phyloP scores from a whole-genome alignment of 2,797 vertebrate species.

The Geotrypetes seraphini region DNA sequence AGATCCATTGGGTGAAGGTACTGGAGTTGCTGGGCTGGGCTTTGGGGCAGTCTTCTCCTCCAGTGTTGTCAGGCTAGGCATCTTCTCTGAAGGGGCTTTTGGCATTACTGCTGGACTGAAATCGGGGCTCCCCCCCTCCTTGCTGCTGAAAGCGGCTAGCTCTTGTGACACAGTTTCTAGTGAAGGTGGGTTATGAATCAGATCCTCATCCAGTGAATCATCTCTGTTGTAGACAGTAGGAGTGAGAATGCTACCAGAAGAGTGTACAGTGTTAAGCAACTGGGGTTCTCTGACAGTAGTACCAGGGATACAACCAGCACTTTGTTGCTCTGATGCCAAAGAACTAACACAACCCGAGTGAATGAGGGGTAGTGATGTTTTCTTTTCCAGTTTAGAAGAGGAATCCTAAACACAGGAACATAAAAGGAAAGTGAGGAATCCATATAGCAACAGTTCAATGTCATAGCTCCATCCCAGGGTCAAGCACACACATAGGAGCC shows the following conservation, averaged over 20 bases:
- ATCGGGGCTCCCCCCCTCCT: conserved; percentile 21
- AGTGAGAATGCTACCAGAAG: conserved; percentile 17
- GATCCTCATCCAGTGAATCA: conserved; percentile 47
- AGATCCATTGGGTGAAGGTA: conserved; percentile 22
- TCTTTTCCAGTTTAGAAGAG: conserved; percentile 55
- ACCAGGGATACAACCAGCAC: conserved; percentile 22
- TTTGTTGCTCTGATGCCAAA: conserved; percentile 37
- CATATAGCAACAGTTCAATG: too few relatives aligned
- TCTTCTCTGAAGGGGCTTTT: conserved; percentile 39
- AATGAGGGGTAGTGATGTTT: conserved; percentile 32
- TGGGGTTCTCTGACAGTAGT: conserved; percentile 36
- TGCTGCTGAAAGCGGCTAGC: conserved; percentile 42
- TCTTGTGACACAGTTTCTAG: conserved; percentile 52
- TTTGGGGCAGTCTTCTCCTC: conserved; percentile 59
- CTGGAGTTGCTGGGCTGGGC: conserved; percentile 16
- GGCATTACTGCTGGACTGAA: conserved; percentile 34
- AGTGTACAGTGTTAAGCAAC: conserved; percentile 24
- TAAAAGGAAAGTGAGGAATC: conserved; percentile 10
- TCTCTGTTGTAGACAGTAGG: conserved; percentile 41
- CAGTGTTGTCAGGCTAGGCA: conserved; percentile 9
- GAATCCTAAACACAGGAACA: conserved; percentile 48
- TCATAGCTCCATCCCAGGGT: too few relatives aligned
- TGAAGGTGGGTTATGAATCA: conserved; percentile 43
- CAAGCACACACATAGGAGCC: too few relatives aligned
- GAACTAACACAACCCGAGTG: conserved; percentile 30